Base-by-base conservation (phyloP, 2,888 invertebrate species). In the Drymonia ruficornis region DNA sequence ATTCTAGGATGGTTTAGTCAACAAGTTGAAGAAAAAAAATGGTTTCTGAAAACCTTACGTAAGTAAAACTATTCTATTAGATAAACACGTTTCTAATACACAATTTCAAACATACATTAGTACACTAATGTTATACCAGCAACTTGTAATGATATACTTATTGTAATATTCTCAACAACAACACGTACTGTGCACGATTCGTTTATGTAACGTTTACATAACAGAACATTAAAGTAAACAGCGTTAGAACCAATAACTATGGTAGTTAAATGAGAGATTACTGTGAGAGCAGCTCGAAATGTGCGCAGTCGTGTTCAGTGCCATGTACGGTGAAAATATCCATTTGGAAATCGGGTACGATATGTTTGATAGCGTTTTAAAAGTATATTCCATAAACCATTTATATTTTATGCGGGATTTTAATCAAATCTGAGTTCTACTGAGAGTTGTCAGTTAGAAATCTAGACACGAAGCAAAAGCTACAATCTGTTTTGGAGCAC, bases 271-370 rank as follows among this genome's bases (percentile, higher is more conserved):
- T 13, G 43, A 19, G 19, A 11, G 19, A 43, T 43, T 43, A 13
- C 13, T 13, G 43, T n/a, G 43, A 19, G 23, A 1, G 29, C 46
- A 45, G 19, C 9, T 11, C 13, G 9, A 23, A 28, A 45, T 45
- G 45, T 15, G 15, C 16, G 46, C 29, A 15, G 9, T 13, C 4
- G 9, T 15, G 11, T 29, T 28, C 29, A 29, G 15, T 16, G 15
- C 12, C 9, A 28, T 16, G n/a, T 29, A 15, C 16, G 28, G 29
- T 11, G 46, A 12, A 29, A n/a, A 46, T 5, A 45, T n/a, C 1
- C n/a, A 46, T 46, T 15, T n/a, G 13, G 16, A 15, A 46, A 46
- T 46, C 15, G 4, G 46, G 46, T 46, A 46, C 15, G 46, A 6
- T 15, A 15, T 7, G 8, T 12, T n/a, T 23, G 23, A 23, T 43